phyloP scores from a whole-genome alignment of 2,888 invertebrate species.

The Eledone cirrhosa region DNA sequence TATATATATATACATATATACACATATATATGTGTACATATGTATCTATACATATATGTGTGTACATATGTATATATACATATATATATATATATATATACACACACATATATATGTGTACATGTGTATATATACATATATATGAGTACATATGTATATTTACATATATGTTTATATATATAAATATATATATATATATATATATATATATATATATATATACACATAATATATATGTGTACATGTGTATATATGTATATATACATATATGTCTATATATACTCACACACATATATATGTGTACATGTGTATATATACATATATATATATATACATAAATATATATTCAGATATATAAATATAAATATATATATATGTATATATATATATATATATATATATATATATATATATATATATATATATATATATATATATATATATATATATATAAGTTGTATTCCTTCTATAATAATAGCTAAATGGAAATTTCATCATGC shows the following conservation, averaged over 20 bases:
- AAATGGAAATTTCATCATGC: too few species aligned
- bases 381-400: not conserved
- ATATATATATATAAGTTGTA: not conserved
- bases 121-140: too few species aligned
- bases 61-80: not conserved
- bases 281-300: too few species aligned
- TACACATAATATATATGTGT: too few species aligned
- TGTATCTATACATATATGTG: not conserved
- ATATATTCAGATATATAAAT: not conserved
- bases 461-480: too few species aligned
- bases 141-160: too few species aligned
- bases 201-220: too few species aligned
- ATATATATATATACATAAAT: not conserved
- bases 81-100: too few species aligned
- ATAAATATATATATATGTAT: not conserved
- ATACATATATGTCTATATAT: too few species aligned
- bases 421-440: conserved; percentile 6
- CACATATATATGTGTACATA: not conserved
- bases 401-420: not conserved
- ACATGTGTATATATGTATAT: too few species aligned
- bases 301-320: not conserved
- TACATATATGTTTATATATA: too few species aligned
- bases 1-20: not conserved
- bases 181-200: too few species aligned
- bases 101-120: not conserved